A percentile compares a stretch with the other conserved stretches of the same genome.
Evolutionary conservation across 2,888 invertebrate species (phyloP).

Genomic region (Hydraecia micacea): DNA sequence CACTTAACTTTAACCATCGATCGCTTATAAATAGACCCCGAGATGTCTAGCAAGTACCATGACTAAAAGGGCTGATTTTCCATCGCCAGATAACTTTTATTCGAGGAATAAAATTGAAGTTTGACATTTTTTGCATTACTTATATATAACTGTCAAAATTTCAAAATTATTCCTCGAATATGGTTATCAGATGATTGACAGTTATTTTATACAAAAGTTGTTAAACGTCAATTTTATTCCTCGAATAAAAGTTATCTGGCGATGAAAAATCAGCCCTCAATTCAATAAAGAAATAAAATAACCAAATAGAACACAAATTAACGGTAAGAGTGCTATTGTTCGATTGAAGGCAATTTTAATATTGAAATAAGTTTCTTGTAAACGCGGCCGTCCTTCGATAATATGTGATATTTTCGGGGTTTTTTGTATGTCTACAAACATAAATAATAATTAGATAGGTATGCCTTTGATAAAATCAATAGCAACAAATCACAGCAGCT

Average conservation of each 20-base stretch:
- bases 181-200: no score
- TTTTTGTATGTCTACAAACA: background rate
- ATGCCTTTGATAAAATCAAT: background rate
- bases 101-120: no score
- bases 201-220: no score
- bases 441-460: no score
- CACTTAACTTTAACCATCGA: background rate
- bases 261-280: no score
- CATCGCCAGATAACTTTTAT: no score
- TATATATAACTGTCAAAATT: no score
- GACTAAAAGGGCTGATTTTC: no score
- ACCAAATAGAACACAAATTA: background rate
- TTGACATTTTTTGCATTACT: no score
- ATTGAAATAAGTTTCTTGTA: background rate
- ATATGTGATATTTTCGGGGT: background rate
- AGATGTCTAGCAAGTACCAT: background rate
- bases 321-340: background rate
- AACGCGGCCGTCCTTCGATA: background rate
- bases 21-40: background rate
- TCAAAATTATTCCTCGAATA: no score
- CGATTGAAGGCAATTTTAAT: background rate
- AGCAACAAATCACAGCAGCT: background rate
- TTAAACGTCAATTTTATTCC: no score
- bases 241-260: no score
- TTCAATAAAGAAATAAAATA: background rate